A percentile compares a stretch with the other conserved stretches of the same genome.
These are phyloP conservation scores for Apotomis betuletana DNA, from an alignment of 2,888 invertebrate genomes.

Conservation along the genomic window DNA sequence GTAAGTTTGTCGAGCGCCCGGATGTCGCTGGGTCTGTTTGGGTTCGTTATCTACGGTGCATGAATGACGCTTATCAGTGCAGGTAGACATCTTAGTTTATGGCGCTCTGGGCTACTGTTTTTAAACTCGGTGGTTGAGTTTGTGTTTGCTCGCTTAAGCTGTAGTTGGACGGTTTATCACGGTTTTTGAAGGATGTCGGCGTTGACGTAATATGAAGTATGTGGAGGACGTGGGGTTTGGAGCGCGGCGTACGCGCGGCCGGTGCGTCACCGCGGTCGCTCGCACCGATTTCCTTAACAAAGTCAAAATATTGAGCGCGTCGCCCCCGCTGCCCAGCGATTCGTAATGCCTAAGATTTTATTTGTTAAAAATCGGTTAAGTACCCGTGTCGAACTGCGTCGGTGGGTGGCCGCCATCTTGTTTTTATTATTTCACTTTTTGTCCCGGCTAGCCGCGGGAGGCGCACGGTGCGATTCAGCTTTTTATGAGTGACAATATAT, in stretches of 20 bases:
- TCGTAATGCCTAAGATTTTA: constrained; percentile 84
- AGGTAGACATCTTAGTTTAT: constrained; percentile 69
- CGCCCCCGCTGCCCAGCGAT: constrained; percentile 70
- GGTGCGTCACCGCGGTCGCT: constrained; percentile 42
- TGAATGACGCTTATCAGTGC: constrained; percentile 73
- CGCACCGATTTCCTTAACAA: constrained; percentile 66
- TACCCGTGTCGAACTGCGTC: constrained; percentile 81
- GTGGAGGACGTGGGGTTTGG: neutral
- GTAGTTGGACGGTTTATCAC: constrained; percentile 37
- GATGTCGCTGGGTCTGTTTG: constrained; percentile 71
- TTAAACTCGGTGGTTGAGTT: constrained; percentile 44
- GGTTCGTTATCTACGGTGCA: constrained; percentile 65
- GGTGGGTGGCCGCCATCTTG: constrained; percentile 81
- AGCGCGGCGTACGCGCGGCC: constrained; percentile 4
- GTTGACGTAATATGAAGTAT: constrained; percentile 31
- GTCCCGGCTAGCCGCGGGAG: constrained; percentile 78
- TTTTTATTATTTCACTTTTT: constrained; percentile 81
- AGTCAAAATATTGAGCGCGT: constrained; percentile 66
- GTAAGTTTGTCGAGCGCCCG: constrained; percentile 66
- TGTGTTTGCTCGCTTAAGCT: constrained; percentile 39
- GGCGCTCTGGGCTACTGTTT: constrained; percentile 66
- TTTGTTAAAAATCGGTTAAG: constrained; percentile 84
- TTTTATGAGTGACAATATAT: constrained; percentile 82
- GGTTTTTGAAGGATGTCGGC: constrained; percentile 14
- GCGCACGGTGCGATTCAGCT: constrained; percentile 75